Evolutionary conservation across 2,113 vertebrate species (phyloP), one percentile per base, ranked within the genome.

Genomic region (Dasyurus viverrinus): DNA sequence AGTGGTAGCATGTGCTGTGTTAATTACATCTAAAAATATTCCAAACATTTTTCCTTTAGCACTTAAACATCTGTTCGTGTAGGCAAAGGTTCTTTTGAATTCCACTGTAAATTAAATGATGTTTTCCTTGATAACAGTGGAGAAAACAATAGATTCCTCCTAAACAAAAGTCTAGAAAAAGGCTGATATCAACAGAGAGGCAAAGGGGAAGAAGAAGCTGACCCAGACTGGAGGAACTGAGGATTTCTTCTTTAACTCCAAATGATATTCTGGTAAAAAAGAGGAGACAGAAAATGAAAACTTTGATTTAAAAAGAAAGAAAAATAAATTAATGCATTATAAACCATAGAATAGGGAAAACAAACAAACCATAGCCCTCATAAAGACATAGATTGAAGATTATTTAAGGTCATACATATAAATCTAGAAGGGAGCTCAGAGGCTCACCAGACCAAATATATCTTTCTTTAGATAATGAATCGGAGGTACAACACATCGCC

Each of bases 21-120:
- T 98, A 98, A 98, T 98, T 98, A 98, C 94, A 98, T 95, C 97
- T 98, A 97, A 98, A 99, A 98, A 98, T 97, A 98, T 97, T 97
- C 95, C 97, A 96, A 97, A 94, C 48, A 90, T 95, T 96, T 98
- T 97, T 55, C 90, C 89, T 95, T 98, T 95, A 96, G 96, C 94
- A 97, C 94, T 98, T 97, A 98, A 98, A 98, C 98, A 98, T 98
- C 98, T 98, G 98, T 98, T 98, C 96, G 91, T 94, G 93, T 98
- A 97, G 97, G 93, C 93, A 98, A 97, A 11, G 10, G 95, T 95
- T 92, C 54, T 97, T 30, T 97, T 97, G 90, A 60, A 97, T 96
- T 97, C 97, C 55, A 96, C 50, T 96, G 97, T 96, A 97, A 97
- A 96, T 96, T 97, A 97, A 97, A 96, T 97, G 95, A 98, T 96